Evolutionary conservation across 2,797 vertebrate species (phyloP).

Genomic region (Rhabdophis nuchalis): DNA sequence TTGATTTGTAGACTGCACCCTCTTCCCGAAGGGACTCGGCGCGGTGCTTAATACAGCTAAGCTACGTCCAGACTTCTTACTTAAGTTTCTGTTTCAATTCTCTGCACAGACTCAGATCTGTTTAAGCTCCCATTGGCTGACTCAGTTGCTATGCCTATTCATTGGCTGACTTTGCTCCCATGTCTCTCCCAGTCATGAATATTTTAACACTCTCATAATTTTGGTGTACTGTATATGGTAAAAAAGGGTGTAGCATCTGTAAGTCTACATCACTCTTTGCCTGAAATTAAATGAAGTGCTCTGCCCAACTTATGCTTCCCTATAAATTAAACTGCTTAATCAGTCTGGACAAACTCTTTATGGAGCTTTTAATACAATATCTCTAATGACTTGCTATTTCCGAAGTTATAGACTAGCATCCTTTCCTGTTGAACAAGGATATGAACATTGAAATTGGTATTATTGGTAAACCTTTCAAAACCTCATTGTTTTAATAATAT

Average conservation of each 20-base stretch:
- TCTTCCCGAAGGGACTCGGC: too few species aligned
- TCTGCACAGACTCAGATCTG: too few species aligned
- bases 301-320: constrained; percentile 45
- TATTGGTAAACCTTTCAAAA: constrained; percentile 47
- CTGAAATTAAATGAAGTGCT: constrained; percentile 39
- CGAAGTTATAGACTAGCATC: constrained; percentile 56
- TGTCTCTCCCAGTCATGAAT: too few species aligned
- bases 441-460: constrained; percentile 57
- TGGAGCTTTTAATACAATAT: constrained; percentile 45
- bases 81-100: too few species aligned
- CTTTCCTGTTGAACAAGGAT: constrained; percentile 38
- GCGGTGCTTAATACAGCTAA: too few species aligned
- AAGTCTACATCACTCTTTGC: constrained; percentile 38
- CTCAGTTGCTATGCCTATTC: too few species aligned
- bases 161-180: too few species aligned
- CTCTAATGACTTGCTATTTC: constrained; percentile 61
- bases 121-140: too few species aligned
- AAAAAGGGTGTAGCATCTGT: not conserved
- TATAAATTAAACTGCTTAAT: constrained; percentile 62
- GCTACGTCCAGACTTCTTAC: too few species aligned
- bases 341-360: constrained; percentile 52
- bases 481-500: constrained; percentile 38
- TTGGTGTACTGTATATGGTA: not conserved
- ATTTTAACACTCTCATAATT: not conserved
- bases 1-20: too few species aligned